Base-by-base conservation (phyloP, 2,113 vertebrate species). In the Chaetodon auriga region DNA sequence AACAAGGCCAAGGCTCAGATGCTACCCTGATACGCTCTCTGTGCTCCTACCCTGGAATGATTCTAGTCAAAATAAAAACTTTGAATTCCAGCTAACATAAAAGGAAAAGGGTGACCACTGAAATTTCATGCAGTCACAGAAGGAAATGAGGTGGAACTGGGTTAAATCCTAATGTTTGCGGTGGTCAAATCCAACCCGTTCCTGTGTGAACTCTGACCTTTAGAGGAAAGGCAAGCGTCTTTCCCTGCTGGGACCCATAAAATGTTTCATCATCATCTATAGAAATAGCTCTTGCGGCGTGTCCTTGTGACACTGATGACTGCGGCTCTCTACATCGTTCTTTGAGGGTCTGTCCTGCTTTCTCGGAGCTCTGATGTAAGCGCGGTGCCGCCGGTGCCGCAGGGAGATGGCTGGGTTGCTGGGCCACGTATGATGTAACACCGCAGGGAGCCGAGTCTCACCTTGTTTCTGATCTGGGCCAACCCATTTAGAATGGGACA, bases 391-490 rank as follows among this genome's bases (percentile, higher is more conserved):
- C 3, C 1, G 60, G 64, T 75, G 49, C 80, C 78, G 63, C 18
- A 14, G 87, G 84, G 87, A 70, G 78, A 43, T 23, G 30, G 58
- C 36, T 66, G 72, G 83, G 85, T 78, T 80, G 78, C 73, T 85
- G 78, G 91, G 84, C 18, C 87, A 60, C 45, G 0, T 61, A 41
- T 94, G 93, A 94, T 82, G 83, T 85, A 94, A 95, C 88, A 75
- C 93, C 84, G 0, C 75, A 54, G 94, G 94, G 94, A 94, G 9
- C 35, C 4, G 41, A 65, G 89, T 89, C 88, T 90, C 90, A 92
- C 90, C 92, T 92, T 78, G 62, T 91, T 94, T 90, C 81, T 77
- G 87, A 94, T 91, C 89, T 92, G 91, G 93, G 90, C 65, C 88
- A 35, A 85, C 90, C 54, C 90, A 93, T 87, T 92, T 91, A 90